phyloP scores from a whole-genome alignment of 30 jellyfish, hydroid and myxozoan species.

The Hydractinia echinata region DNA sequence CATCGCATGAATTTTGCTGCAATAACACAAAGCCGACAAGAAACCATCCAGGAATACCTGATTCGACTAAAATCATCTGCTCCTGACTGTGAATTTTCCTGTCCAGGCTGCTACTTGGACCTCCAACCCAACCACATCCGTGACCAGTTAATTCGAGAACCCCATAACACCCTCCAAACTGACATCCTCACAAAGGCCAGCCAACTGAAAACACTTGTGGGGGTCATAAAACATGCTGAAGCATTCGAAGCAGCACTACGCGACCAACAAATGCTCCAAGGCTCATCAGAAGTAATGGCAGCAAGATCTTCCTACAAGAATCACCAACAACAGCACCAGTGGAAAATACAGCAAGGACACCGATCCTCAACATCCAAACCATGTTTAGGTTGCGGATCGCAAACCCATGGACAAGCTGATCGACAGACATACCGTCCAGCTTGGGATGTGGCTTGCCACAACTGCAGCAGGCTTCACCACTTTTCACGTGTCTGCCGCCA shows the following conservation, averaged over 20 bases:
- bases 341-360: neutral
- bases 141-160: neutral
- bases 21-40: neutral
- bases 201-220: constrained; percentile 12
- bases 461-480: neutral
- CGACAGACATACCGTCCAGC: constrained; percentile 14
- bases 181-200: constrained; percentile 21
- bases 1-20: too few relatives aligned
- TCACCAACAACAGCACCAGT: neutral
- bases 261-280: constrained; percentile 18
- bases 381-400: too few relatives aligned
- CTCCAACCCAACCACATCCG: neutral
- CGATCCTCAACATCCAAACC: neutral
- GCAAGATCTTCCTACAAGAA: neutral
- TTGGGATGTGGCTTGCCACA: constrained; percentile 6
- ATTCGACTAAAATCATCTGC: neutral
- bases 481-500: neutral
- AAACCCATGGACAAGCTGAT: constrained; percentile 1
- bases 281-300: constrained; percentile 15
- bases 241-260: constrained; percentile 4
- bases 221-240: constrained; percentile 13
- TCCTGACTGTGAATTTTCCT: neutral
- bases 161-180: neutral
- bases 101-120: neutral
- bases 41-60: neutral